Percentiles rank a stretch among this genome's conserved stretches.
These are phyloP conservation scores for Lacerta agilis DNA, from an alignment of 2,797 vertebrate genomes.

Conservation along the genomic window DNA sequence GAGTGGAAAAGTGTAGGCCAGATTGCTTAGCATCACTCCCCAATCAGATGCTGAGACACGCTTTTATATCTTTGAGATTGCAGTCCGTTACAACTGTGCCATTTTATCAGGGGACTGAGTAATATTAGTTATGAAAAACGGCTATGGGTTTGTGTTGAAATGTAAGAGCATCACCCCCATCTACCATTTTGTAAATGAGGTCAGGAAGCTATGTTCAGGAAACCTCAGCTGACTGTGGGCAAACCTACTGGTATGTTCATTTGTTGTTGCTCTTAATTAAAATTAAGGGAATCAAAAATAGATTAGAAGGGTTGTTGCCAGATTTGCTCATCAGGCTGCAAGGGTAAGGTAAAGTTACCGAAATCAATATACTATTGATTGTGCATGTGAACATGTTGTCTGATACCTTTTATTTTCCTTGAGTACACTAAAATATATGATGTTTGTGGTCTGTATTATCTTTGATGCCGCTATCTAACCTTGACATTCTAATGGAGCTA, in stretches of 20 bases:
- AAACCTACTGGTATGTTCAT: neutral
- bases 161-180: neutral
- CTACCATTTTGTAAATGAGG: neutral
- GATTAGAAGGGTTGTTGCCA: neutral
- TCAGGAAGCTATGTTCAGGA: neutral
- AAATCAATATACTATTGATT: neutral
- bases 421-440: neutral
- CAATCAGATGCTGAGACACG: neutral
- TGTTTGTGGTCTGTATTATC: neutral
- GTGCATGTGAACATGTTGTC: neutral
- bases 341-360: neutral
- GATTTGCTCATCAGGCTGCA: neutral
- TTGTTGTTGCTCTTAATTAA: neutral
- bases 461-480: neutral
- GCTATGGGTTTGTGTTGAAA: neutral
- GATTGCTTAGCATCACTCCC: neutral
- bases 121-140: neutral
- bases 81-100: neutral
- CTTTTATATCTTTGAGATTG: neutral
- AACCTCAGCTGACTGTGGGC: neutral
- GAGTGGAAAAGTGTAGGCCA: neutral
- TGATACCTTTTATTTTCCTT: neutral
- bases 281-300: neutral
- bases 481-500: neutral
- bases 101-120: neutral